Conservation (phyloP, 1,140 invertebrate genomes). For the Zaprionus ornatus region DNA sequence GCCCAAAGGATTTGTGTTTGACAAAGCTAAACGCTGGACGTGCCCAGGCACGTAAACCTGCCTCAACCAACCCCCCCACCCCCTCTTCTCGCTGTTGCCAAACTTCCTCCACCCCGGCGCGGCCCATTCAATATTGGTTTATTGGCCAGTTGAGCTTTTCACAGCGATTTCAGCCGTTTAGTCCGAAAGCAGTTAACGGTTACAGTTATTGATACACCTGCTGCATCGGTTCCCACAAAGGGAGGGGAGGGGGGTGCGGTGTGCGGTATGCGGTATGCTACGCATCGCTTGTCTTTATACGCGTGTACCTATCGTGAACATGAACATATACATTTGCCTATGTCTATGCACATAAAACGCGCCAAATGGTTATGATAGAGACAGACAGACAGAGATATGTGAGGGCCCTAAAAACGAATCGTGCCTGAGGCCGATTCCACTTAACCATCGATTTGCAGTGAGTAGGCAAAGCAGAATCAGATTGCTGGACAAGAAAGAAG, state of each 20-base stretch:
- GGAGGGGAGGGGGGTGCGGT: not conserved
- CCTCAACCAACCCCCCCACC: not conserved
- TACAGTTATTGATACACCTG: conserved; percentile 48
- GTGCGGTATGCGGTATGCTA: not conserved
- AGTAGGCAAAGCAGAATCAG: not conserved
- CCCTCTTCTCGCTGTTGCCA: no score
- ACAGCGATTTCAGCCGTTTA: conserved; percentile 36
- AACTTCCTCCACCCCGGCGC: not conserved
- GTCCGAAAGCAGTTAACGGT: conserved; percentile 36
- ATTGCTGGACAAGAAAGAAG: no score
- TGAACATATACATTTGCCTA: conserved; percentile 1
- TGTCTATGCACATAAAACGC: not conserved
- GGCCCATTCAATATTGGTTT: conserved; percentile 48
- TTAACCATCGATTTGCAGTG: not conserved
- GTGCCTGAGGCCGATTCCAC: not conserved
- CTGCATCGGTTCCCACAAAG: not conserved
- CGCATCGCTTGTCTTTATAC: not conserved
- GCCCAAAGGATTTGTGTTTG: conserved; percentile 80
- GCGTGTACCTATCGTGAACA: not conserved
- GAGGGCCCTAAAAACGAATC: not conserved
- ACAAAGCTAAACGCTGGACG: conserved; percentile 75
- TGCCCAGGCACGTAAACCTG: conserved; percentile 54
- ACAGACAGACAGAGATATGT: not conserved
- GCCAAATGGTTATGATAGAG: not conserved
- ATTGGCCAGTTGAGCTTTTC: conserved; percentile 52